Base-by-base conservation (phyloP, 2,113 vertebrate species). In the Paramisgurnus dabryanus region DNA sequence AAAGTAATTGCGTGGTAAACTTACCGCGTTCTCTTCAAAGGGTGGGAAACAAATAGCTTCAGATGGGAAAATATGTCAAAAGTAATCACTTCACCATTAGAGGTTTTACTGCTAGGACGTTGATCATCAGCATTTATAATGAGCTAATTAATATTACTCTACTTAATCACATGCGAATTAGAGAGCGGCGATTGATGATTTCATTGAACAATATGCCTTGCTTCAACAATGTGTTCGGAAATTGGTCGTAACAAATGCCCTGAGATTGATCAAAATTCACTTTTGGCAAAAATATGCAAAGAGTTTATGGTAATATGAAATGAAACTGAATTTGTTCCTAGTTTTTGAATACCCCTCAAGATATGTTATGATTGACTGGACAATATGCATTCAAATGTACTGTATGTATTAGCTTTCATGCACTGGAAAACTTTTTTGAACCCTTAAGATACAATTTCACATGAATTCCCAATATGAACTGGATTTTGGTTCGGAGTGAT, bases 71-170 rank as follows among this genome's bases (percentile, higher is more conserved):
- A 76, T 80, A 81, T 73, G 77, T 63, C 58, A 53, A 55, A 69
- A 77, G 83, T 78, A 78, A 77, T 82, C 76, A 68, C 73, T 84
- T 81, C 73, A 55, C 64, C 17, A 50, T 84, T 84, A 78, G 53
- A 68, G 43, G 69, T 65, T 83, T 78, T 76, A 70, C 68, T 64
- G 78, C 68, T 64, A 41, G 73, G 53, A 76, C 12, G 27, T 60
- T 50, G 61, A 67, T 77, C 76, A 74, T 82, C 76, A 78, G 55
- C 58, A 74, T 74, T 78, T 76, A 83, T 85, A 67, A 80, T 47
- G 39, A 69, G 55, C 18, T 78, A 76, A 85, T 80, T 85, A 72
- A 67, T 78, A 76, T 22, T 69, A 15, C 55, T 80, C 57, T 34
- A 34, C 78, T 60, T 80, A 83, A 83, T 83, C 69, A 78, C 79